Conservation (phyloP, 1,140 invertebrate genomes). For the Drosophila arawakana region DNA sequence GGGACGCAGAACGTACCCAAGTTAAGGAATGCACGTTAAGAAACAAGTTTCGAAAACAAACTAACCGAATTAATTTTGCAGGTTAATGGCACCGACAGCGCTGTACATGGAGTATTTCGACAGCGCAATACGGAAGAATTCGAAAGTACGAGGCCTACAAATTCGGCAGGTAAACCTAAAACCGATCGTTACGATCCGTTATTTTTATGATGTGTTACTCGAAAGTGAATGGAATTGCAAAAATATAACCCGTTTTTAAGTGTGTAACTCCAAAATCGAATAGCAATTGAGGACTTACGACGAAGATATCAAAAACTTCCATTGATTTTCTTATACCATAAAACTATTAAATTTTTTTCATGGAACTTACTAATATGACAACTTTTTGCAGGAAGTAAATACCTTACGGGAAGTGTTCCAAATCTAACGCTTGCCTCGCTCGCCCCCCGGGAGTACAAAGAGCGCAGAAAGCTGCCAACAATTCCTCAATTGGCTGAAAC, state of each 20-base stretch:
- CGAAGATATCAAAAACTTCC: too few species aligned
- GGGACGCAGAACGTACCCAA: background rate
- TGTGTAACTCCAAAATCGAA: too few species aligned
- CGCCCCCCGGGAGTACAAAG: slow-evolving; percentile 17
- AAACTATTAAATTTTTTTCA: background rate
- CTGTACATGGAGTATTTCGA: slow-evolving; percentile 78
- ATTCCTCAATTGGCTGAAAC: slow-evolving; percentile 24
- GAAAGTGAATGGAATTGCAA: slow-evolving; percentile 40
- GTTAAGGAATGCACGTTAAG: slow-evolving; percentile 7
- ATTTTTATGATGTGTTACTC: slow-evolving; percentile 22
- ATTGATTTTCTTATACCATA: background rate
- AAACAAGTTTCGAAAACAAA: slow-evolving; percentile 38
- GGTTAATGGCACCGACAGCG: slow-evolving; percentile 73
- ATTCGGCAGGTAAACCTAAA: slow-evolving; percentile 53
- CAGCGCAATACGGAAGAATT: slow-evolving; percentile 75
- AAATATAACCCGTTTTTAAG: background rate
- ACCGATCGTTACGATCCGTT: slow-evolving; percentile 22
- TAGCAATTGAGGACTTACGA: too few species aligned
- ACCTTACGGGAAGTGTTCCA: slow-evolving; percentile 60
- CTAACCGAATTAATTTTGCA: slow-evolving; percentile 54
- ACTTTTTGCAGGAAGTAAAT: slow-evolving; percentile 46
- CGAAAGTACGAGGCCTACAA: slow-evolving; percentile 64
- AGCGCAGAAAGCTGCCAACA: slow-evolving; percentile 2
- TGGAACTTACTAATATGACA: slow-evolving; percentile 7
- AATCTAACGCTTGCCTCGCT: slow-evolving; percentile 48